phyloP scores from a whole-genome alignment of 2,888 invertebrate species.

The Drosophila nigricruria region DNA sequence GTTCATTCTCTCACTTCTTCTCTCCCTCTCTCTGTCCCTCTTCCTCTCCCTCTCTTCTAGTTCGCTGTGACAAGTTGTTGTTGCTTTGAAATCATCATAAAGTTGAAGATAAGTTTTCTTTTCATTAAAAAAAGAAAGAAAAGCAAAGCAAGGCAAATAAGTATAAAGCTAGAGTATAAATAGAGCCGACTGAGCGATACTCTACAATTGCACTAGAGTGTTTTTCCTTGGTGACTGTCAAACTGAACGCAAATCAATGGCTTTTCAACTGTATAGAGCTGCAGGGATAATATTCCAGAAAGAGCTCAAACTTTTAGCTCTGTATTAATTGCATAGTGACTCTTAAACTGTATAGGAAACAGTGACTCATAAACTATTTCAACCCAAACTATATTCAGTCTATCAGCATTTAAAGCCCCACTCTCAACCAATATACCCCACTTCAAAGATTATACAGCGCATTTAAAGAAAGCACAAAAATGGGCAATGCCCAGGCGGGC shows the following conservation, averaged over 20 bases:
- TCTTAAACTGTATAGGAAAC: not conserved
- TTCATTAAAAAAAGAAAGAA: constrained; percentile 67
- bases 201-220: not conserved
- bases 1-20: not conserved
- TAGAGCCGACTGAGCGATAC: not conserved
- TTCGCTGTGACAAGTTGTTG: constrained; percentile 32
- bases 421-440: not conserved
- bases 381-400: not conserved
- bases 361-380: too few relatives aligned
- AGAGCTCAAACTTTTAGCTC: not conserved
- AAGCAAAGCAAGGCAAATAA: constrained; percentile 17
- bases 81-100: constrained; percentile 79
- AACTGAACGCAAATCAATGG: not conserved
- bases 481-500: constrained; percentile 34
- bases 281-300: not conserved
- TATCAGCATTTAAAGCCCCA: not conserved
- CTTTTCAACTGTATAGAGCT: not conserved
- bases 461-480: constrained; percentile 41
- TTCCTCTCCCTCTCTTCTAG: not conserved
- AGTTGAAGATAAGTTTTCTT: constrained; percentile 81
- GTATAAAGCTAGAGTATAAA: too few relatives aligned
- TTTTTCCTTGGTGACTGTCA: too few relatives aligned
- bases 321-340: not conserved
- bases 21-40: not conserved
- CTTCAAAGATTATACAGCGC: not conserved